Base-by-base conservation (phyloP, 2,888 invertebrate species). In the Nasonia oneida region DNA sequence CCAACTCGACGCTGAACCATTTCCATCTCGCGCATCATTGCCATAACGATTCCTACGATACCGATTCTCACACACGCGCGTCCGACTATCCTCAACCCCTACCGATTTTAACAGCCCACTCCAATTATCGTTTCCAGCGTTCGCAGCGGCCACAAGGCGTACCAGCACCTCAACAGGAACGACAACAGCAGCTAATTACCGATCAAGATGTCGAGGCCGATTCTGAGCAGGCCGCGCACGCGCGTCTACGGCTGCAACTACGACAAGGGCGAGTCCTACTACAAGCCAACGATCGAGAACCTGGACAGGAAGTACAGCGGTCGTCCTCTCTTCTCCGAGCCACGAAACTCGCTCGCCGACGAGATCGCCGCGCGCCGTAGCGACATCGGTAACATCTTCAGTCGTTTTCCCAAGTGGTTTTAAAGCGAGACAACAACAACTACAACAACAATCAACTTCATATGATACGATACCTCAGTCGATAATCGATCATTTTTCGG, bases 181-280 rank as follows among this genome's bases (percentile, higher is more conserved):
- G 18, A 18, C 53, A 53, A 3, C 57, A 73, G 12, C 47, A 39
- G n/a, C 42, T 73, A 85, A 57, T 47, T 33, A 53, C 53, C 61
- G 47, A 83, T n/a, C 8, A 80, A 90, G 86, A 94, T 94, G 94
- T 93, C 93, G 85, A 93, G 93, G 90, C 93, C 93, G 90, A 93
- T 93, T 86, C 90, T 93, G 74, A 94, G 94, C 91, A 94, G 96
- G 93, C 96, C 96, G 88, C 95, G 97, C 90, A 97, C 97, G 47
- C 96, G 96, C 93, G 96, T 97, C 91, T 97, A 98, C 93, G 97
- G 97, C 91, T 97, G 97, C 93, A 97, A 97, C 93, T 97, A 97
- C 94, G 96, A 96, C 94, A 96, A 97, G 92, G 97, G 97, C 83
- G 96, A 97, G 94, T 96, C 96, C 90, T 97, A 97, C 93, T 97